Evolutionary conservation across 2,888 invertebrate genomes (phyloP).

Genomic region (Rosalia funebris): DNA sequence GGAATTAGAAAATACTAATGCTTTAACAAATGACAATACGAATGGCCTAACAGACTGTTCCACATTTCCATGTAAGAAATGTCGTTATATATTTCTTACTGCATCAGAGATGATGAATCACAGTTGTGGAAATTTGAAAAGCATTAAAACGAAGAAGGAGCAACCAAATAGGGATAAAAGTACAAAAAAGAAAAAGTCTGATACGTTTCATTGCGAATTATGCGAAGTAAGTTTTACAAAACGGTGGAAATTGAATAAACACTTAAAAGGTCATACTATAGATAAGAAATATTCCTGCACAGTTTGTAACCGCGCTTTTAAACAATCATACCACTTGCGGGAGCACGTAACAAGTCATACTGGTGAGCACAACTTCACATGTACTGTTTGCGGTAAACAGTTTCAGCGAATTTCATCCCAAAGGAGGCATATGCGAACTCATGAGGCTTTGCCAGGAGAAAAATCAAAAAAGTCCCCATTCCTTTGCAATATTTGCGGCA

Average conservation of each 20-base stretch:
- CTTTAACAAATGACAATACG: background rate
- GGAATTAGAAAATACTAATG: background rate
- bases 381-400: constrained; percentile 54
- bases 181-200: constrained; percentile 15
- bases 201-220: constrained; percentile 42
- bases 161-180: background rate
- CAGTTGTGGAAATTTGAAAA: constrained; percentile 3
- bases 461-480: constrained; percentile 58
- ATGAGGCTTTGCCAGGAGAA: constrained; percentile 53
- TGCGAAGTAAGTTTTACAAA: constrained; percentile 49
- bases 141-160: background rate
- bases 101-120: constrained; percentile 6
- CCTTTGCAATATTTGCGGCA: constrained; percentile 59
- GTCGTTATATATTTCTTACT: background rate
- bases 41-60: background rate
- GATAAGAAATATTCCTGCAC: constrained; percentile 41
- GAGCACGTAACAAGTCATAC: constrained; percentile 57
- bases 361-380: constrained; percentile 54
- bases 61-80: constrained; percentile 1
- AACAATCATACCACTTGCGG: constrained; percentile 52
- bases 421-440: constrained; percentile 52
- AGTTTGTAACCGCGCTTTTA: constrained; percentile 51
- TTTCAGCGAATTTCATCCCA: constrained; percentile 55
- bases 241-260: constrained; percentile 49
- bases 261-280: constrained; percentile 46